Percentiles rank a stretch among this genome's conserved stretches.
These are phyloP conservation scores for Cephalopachus bancanus DNA, from an alignment of 2,797 vertebrate genomes.

Conservation along the genomic window DNA sequence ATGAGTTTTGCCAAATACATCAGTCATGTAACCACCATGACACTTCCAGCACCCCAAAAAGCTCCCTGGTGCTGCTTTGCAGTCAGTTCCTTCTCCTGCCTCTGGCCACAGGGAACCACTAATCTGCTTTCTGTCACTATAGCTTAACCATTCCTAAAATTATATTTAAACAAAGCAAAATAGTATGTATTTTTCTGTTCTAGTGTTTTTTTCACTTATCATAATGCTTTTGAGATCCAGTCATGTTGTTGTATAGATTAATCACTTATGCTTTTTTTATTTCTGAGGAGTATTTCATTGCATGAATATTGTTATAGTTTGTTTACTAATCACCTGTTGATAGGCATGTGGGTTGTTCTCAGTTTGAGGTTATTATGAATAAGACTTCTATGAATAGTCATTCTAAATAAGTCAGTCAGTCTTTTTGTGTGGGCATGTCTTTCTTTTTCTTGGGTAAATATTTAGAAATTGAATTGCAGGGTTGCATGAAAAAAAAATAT, in stretches of 20 bases:
- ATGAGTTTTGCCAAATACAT: background rate
- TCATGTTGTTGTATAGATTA: background rate
- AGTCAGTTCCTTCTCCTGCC: background rate
- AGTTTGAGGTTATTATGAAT: background rate
- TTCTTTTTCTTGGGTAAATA: background rate
- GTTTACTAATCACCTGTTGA: background rate
- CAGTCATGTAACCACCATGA: background rate
- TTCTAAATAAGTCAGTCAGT: background rate
- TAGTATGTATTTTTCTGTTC: background rate
- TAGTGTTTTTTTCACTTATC: background rate
- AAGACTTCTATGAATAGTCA: conserved; percentile 16
- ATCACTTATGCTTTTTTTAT: background rate
- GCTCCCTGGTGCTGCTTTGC: background rate
- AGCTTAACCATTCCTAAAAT: background rate
- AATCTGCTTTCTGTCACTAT: background rate
- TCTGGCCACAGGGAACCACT: background rate
- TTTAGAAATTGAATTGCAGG: background rate
- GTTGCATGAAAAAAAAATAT: background rate
- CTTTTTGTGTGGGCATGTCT: background rate
- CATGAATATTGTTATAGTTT: background rate
- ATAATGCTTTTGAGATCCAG: background rate
- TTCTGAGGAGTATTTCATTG: background rate
- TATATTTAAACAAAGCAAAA: background rate
- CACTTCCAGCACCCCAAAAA: background rate
- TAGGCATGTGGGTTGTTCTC: background rate